Percentiles rank a stretch among this genome's conserved stretches.
These are phyloP conservation scores for Laothoe populi DNA, from an alignment of 2,888 invertebrate species.

Conservation along the genomic window DNA sequence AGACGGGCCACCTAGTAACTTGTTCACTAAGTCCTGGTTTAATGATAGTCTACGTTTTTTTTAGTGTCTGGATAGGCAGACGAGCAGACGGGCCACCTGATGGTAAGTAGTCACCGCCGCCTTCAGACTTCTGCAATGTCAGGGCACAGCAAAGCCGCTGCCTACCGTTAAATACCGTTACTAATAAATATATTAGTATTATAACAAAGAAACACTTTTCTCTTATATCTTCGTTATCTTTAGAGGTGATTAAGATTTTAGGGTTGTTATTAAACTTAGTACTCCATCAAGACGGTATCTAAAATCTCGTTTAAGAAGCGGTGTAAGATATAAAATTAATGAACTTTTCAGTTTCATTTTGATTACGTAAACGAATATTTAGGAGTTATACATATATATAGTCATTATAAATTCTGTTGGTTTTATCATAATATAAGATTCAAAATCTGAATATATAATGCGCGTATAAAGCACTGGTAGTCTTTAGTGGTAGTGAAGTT, in stretches of 20 bases:
- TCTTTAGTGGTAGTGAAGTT: no score
- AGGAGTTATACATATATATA: background rate
- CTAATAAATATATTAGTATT: background rate
- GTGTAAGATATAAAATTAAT: constrained; percentile 4
- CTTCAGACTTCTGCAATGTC: no score
- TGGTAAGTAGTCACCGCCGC: no score
- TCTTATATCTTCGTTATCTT: background rate
- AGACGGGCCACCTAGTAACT: no score
- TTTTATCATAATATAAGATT: background rate
- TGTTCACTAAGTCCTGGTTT: no score
- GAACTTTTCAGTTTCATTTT: background rate
- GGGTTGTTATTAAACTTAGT: background rate
- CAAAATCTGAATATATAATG: no score
- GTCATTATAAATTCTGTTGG: background rate
- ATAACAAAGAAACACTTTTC: background rate
- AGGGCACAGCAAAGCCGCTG: no score
- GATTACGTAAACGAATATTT: background rate
- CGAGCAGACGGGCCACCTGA: no score
- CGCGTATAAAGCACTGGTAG: no score
- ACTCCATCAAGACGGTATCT: background rate
- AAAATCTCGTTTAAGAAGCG: background rate
- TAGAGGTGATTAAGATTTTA: background rate
- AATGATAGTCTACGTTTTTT: no score
- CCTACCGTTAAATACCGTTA: no score
- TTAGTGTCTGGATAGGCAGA: no score